Evolutionary conservation across 64 coral and sea anemone genomes (phyloP).

Genomic region (Platygyra sinensis): DNA sequence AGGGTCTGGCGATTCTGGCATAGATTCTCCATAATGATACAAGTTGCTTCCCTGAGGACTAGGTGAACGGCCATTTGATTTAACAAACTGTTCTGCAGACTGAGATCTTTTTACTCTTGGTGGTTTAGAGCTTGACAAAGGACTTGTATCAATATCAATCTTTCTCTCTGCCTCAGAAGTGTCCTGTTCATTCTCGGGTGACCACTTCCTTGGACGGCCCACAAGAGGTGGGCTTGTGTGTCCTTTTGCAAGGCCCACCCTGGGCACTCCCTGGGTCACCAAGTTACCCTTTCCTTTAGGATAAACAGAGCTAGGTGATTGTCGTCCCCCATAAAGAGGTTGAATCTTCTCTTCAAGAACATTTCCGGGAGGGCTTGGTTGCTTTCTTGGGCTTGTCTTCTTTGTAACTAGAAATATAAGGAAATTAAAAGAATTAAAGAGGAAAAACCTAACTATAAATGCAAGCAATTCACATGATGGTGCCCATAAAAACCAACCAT

Average conservation of each 20-base stretch:
- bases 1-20: conserved; percentile 48
- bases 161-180: conserved; percentile 24
- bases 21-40: conserved; percentile 31
- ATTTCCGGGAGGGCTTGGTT: conserved; percentile 16
- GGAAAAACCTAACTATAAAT: too few relatives aligned
- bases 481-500: too few relatives aligned
- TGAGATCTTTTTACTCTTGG: conserved; percentile 49
- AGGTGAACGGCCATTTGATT: conserved; percentile 23
- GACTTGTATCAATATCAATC: conserved; percentile 43
- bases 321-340: conserved; percentile 22
- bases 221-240: conserved; percentile 22
- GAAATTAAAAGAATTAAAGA: too few relatives aligned
- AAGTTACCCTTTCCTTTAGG: conserved; percentile 24
- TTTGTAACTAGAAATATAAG: conserved; percentile 29
- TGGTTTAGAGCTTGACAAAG: conserved; percentile 46
- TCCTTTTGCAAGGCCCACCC: conserved; percentile 21
- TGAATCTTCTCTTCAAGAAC: conserved; percentile 62
- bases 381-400: conserved; percentile 8
- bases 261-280: not conserved
- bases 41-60: conserved; percentile 34
- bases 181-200: conserved; percentile 34
- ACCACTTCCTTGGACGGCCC: not conserved
- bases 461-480: too few relatives aligned
- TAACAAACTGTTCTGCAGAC: conserved; percentile 55
- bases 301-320: not conserved